phyloP scores from a whole-genome alignment of 2,113 vertebrate species.

The Pteronura brasiliensis region DNA sequence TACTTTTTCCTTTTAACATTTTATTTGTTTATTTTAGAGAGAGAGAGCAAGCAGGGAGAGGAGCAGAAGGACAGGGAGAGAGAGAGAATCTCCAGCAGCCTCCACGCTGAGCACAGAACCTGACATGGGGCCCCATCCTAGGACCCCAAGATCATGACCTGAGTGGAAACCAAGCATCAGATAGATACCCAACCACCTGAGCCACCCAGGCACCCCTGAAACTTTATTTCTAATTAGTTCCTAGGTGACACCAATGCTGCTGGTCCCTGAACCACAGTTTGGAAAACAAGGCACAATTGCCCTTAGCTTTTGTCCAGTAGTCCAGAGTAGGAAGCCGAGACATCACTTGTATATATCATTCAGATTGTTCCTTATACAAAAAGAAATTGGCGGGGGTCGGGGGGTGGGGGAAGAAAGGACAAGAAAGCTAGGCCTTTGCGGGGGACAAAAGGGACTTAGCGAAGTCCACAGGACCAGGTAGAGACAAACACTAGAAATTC shows the following conservation, averaged over 20 bases:
- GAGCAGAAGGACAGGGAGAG: neutral
- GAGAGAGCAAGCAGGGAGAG: neutral
- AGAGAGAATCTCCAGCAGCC: neutral
- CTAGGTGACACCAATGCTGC: neutral
- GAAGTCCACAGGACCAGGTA: neutral
- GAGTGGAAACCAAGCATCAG: neutral
- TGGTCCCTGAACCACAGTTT: neutral
- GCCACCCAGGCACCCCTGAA: neutral
- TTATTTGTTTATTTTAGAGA: neutral
- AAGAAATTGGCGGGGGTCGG: rapidly evolving
- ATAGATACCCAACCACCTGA: neutral
- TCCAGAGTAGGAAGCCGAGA: neutral
- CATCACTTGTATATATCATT: neutral
- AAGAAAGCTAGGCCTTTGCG: neutral
- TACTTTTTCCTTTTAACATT: neutral
- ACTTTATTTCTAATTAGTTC: neutral
- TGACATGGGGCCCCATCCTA: neutral
- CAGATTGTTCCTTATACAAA: neutral
- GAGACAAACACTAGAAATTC: neutral
- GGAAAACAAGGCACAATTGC: neutral
- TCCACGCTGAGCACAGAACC: neutral
- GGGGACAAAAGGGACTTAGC: neutral
- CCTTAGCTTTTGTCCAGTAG: neutral
- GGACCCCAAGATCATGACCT: neutral
- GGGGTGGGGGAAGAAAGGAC: neutral